These are phyloP conservation scores for Pseudochirops cupreus DNA, from an alignment of 2,797 vertebrate genomes.

Conservation along the genomic window DNA sequence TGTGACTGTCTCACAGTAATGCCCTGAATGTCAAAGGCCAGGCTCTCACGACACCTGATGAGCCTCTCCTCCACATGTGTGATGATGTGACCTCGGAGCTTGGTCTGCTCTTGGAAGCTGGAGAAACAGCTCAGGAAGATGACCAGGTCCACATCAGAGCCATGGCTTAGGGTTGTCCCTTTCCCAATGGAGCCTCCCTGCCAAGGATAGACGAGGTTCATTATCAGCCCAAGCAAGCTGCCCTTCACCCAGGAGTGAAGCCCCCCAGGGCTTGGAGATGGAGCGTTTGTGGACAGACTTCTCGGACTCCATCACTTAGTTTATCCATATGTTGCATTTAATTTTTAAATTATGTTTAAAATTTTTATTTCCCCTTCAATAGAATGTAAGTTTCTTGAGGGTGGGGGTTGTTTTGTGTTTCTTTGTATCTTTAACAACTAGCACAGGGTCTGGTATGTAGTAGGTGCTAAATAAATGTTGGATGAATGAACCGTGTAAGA, in stretches of 20 bases:
- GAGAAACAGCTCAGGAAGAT: slow-evolving; percentile 81
- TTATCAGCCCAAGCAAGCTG: background rate
- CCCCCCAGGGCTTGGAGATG: background rate
- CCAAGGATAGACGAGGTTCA: slow-evolving; percentile 12
- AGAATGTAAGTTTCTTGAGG: background rate
- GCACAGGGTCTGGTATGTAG: background rate
- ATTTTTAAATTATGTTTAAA: background rate
- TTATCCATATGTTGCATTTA: background rate
- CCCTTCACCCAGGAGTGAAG: background rate
- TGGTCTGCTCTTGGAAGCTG: slow-evolving; percentile 66
- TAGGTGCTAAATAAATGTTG: background rate
- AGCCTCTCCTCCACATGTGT: slow-evolving; percentile 62
- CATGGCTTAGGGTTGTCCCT: slow-evolving; percentile 78
- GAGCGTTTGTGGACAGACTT: background rate
- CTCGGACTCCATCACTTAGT: background rate
- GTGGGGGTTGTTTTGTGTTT: background rate
- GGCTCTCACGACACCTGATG: accelerated
- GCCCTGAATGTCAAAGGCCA: slow-evolving; percentile 38
- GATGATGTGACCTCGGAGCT: background rate
- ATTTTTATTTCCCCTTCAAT: background rate
- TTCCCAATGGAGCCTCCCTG: slow-evolving; percentile 82
- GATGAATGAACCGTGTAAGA: background rate
- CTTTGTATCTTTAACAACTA: background rate
- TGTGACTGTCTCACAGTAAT: background rate
- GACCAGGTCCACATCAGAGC: slow-evolving; percentile 81